Evolutionary conservation across 2,113 vertebrate genomes (phyloP), one percentile per base, ranked within the genome.

Genomic region (Tylochromis polylepis): DNA sequence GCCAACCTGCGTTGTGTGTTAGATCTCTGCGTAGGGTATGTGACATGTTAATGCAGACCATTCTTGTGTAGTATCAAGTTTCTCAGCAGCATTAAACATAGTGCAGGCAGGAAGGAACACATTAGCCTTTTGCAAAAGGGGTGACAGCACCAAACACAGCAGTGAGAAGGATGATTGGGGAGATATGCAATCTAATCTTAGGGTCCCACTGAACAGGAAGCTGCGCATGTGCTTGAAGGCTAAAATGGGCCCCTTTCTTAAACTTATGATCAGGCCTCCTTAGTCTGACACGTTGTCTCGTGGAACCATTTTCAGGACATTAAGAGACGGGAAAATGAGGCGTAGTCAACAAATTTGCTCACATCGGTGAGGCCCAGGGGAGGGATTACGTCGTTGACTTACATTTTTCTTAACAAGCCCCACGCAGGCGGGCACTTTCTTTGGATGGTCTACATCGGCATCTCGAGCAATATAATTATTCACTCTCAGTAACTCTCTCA

Each of bases 111-210:
- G 92, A 94, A 94, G 91, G 93, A 91, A 95, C 89, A 90, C 87
- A 93, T 94, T 94, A 95, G 89, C 86, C 72, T 88, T 88, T 87
- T 87, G 91, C 90, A 88, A 88, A 90, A 86, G 89, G 87, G 88
- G 70, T 84, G 89, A 93, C 82, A 24, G 82, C 62, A 79, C 79
- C 80, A 81, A 93, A 87, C 5, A 22, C 62, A 79, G 79, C 87
- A 27, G 56, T 65, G 55, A 59, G 58, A 51, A 85, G 34, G 57
- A 70, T 72, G 88, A 86, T 14, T n/a, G 85, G 75, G 84, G 60
- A 38, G 59, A 80, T 82, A 72, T 91, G 92, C 82, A 83, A 90
- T 88, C 67, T 55, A 88, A 90, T 87, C 78, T 92, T 8, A 8
- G 79, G 81, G 82, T 90, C 55, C 85, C 51, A 70, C 67, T 57